Conservation (phyloP, 2,888 invertebrate genomes). For the Patella depressa region DNA sequence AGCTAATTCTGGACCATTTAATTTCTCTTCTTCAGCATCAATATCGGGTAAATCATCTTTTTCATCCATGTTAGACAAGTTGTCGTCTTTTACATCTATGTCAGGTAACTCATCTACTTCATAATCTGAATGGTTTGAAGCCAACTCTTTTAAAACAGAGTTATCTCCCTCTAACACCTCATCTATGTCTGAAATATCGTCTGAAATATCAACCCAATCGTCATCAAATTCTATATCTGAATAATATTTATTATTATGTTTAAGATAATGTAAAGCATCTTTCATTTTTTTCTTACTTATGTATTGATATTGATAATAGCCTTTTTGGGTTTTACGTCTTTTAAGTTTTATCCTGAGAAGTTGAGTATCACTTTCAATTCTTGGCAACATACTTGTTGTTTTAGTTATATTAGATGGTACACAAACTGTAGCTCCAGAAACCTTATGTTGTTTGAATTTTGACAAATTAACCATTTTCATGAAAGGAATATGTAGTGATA, state of each 20-base stretch:
- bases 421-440: conserved; percentile 29
- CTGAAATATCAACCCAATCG: background rate
- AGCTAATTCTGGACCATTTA: conserved; percentile 11
- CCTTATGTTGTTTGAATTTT: conserved; percentile 25
- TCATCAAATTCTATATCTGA: conserved; percentile 8
- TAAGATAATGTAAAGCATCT: conserved; percentile 4
- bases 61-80: background rate
- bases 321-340: background rate
- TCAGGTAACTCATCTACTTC: background rate
- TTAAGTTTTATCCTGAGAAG: background rate
- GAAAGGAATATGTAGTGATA: conserved; percentile 29
- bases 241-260: conserved; percentile 9
- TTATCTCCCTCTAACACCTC: background rate
- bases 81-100: background rate
- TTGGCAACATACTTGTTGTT: background rate
- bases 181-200: background rate
- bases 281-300: background rate
- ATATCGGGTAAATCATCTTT: background rate
- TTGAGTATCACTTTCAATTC: background rate
- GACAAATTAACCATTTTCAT: conserved; percentile 29
- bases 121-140: background rate
- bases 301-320: background rate
- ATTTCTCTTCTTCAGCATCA: background rate
- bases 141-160: background rate
- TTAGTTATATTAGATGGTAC: conserved; percentile 16